A percentile compares a stretch with the other conserved stretches of the same genome.
Conservation (phyloP, 2,113 vertebrate species). For the Tachysurus fulvidraco region DNA sequence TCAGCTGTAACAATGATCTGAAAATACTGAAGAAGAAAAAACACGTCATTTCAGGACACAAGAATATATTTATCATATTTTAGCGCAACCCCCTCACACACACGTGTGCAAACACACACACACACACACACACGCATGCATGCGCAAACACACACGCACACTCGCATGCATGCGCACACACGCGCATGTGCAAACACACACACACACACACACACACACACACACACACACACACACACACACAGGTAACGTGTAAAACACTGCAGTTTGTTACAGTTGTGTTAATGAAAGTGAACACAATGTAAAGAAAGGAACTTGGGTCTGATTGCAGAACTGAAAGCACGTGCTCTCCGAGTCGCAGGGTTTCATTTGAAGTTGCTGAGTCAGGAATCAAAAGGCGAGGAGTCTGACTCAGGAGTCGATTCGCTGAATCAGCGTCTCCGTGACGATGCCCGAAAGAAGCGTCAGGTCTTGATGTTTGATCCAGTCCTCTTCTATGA, state of each 20-base stretch:
- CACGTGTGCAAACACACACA: background rate
- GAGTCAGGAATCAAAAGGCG: background rate
- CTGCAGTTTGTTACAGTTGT: background rate
- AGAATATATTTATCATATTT: background rate
- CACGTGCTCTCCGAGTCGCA: background rate
- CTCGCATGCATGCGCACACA: too few relatives aligned
- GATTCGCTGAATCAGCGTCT: constrained; percentile 59
- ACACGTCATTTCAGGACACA: background rate
- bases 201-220: too few relatives aligned
- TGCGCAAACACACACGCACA: background rate
- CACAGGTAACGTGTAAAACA: background rate
- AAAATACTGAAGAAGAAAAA: constrained; percentile 9
- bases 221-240: background rate
- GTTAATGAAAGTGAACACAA: background rate
- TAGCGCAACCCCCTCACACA: background rate
- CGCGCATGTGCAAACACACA: background rate
- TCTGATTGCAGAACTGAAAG: constrained; percentile 12
- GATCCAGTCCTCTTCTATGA: constrained; percentile 71
- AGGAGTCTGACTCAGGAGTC: constrained; percentile 15
- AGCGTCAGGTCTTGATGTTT: constrained; percentile 61
- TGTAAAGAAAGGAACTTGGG: background rate
- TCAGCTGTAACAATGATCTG: background rate
- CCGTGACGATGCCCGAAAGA: constrained; percentile 59
- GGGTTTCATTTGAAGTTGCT: background rate
- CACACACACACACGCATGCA: background rate